phyloP scores from a whole-genome alignment of 2,797 vertebrate species.

The Enteromius anoplus region DNA sequence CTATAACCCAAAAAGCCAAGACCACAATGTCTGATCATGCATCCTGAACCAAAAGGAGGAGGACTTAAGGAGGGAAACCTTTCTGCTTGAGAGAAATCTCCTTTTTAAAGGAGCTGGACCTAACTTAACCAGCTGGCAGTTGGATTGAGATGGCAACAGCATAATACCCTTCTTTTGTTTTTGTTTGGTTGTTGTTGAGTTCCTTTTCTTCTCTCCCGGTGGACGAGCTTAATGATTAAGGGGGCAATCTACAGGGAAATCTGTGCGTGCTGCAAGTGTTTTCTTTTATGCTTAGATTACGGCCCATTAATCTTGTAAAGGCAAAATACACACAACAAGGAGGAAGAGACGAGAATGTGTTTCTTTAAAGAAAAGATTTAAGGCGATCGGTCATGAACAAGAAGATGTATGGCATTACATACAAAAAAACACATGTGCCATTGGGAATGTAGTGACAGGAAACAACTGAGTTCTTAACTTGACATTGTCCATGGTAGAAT shows the following conservation, averaged over 20 bases:
- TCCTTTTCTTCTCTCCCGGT: slow-evolving; percentile 59
- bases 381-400: neutral
- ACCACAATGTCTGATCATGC: slow-evolving; percentile 44
- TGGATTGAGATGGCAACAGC: slow-evolving; percentile 60
- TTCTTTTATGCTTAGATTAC: slow-evolving; percentile 59
- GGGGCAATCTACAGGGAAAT: slow-evolving; percentile 65
- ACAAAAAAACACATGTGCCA: slow-evolving; percentile 19
- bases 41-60: slow-evolving; percentile 37
- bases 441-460: neutral
- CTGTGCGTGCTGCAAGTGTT: slow-evolving; percentile 58
- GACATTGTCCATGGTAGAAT: slow-evolving; percentile 6
- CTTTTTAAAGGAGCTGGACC: slow-evolving; percentile 47
- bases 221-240: slow-evolving; percentile 66
- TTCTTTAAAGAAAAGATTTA: slow-evolving; percentile 37
- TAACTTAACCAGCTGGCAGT: slow-evolving; percentile 56
- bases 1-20: slow-evolving; percentile 44
- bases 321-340: slow-evolving; percentile 51
- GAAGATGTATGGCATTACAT: slow-evolving; percentile 6
- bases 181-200: slow-evolving; percentile 65
- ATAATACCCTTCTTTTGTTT: slow-evolving; percentile 61
- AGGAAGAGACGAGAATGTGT: slow-evolving; percentile 27
- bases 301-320: slow-evolving; percentile 59
- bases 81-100: slow-evolving; percentile 50
- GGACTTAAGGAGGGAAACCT: slow-evolving; percentile 40
- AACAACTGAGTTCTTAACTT: slow-evolving; percentile 13